These are phyloP conservation scores for Semaprochilodus insignis DNA, from an alignment of 2,797 vertebrate species.

Conservation along the genomic window DNA sequence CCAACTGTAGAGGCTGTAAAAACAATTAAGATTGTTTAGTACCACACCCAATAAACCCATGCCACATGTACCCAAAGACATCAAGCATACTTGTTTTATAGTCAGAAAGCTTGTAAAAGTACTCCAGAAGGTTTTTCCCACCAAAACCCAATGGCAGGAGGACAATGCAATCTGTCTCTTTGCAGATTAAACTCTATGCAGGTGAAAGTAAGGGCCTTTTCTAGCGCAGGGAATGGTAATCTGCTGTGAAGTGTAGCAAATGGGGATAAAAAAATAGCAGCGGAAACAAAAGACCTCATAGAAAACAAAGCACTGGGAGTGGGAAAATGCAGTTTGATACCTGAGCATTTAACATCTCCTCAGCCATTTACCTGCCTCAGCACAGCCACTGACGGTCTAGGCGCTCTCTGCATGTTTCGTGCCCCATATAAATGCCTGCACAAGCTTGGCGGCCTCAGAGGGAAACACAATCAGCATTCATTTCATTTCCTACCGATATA, in stretches of 20 bases:
- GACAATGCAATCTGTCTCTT: constrained; percentile 1
- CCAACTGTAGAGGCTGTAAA: constrained; percentile 90
- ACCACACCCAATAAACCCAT: constrained; percentile 40
- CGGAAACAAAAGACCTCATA: constrained; percentile 1
- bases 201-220: not conserved
- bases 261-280: not conserved
- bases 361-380: constrained; percentile 30
- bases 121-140: not conserved
- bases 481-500: constrained; percentile 38
- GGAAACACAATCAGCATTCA: constrained; percentile 70
- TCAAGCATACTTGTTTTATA: not conserved
- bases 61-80: not conserved
- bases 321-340: constrained; percentile 27
- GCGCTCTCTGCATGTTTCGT: constrained; percentile 8
- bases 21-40: constrained; percentile 54
- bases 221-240: not conserved
- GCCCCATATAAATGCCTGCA: constrained; percentile 49
- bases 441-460: constrained; percentile 57
- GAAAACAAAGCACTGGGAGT: constrained; percentile 26
- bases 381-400: constrained; percentile 15
- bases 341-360: constrained; percentile 20
- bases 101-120: not conserved
- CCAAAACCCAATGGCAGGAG: not conserved
- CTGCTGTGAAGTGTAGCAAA: not conserved
- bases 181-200: not conserved